Evolutionary conservation across 1,140 invertebrate genomes (phyloP).

Genomic region (Cyphomyrmex costatus): DNA sequence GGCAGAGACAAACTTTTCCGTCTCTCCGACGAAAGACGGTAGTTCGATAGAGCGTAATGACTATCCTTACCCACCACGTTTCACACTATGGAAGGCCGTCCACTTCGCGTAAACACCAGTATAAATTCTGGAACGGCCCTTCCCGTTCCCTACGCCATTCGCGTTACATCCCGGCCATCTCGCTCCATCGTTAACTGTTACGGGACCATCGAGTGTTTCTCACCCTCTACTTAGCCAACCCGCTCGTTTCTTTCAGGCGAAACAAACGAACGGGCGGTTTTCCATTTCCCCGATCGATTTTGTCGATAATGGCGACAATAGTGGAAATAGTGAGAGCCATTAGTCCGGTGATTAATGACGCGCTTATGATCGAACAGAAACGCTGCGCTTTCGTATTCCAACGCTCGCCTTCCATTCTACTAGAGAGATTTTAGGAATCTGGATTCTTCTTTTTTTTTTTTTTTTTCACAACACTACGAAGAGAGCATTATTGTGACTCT

Average conservation of each 20-base stretch:
- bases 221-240: slow-evolving; percentile 60
- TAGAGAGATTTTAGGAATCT: slow-evolving; percentile 4
- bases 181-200: slow-evolving; percentile 72
- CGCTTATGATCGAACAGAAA: slow-evolving; percentile 42
- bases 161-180: slow-evolving; percentile 65
- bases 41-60: slow-evolving; percentile 78
- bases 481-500: slow-evolving; percentile 63
- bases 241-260: slow-evolving; percentile 59
- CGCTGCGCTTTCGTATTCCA: not conserved
- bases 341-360: slow-evolving; percentile 65
- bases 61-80: slow-evolving; percentile 67
- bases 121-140: slow-evolving; percentile 79
- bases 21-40: slow-evolving; percentile 55
- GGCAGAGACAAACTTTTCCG: slow-evolving; percentile 57
- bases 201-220: slow-evolving; percentile 68
- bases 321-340: slow-evolving; percentile 32
- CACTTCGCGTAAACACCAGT: slow-evolving; percentile 79
- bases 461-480: slow-evolving; percentile 17
- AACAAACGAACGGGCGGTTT: slow-evolving; percentile 68
- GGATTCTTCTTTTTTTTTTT: slow-evolving; percentile 32
- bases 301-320: slow-evolving; percentile 63
- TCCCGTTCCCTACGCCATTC: slow-evolving; percentile 34
- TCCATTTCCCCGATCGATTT: slow-evolving; percentile 71
- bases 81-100: slow-evolving; percentile 53
- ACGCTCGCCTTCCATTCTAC: not conserved